Percentiles rank a stretch among this genome's conserved stretches.
phyloP scores from a whole-genome alignment of 2,113 vertebrate genomes.

The Pleuronectes platessa region DNA sequence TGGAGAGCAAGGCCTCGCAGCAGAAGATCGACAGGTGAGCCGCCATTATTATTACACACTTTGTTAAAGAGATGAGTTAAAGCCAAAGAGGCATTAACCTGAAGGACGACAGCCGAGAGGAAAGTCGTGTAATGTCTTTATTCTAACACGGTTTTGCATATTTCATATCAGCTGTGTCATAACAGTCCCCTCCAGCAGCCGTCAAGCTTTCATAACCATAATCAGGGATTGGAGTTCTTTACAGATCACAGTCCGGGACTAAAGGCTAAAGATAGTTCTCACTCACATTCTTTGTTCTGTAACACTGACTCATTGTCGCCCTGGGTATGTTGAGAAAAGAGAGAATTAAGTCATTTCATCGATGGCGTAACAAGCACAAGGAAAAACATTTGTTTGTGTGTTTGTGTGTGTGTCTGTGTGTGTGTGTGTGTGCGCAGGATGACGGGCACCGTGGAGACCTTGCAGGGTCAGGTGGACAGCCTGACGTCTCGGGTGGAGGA shows the following conservation, averaged over 20 bases:
- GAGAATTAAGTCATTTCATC: not conserved
- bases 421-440: conserved; percentile 79
- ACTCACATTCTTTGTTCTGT: conserved; percentile 6
- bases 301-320: conserved; percentile 21
- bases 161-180: not conserved
- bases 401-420: conserved; percentile 6
- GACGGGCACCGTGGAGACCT: conserved; percentile 89
- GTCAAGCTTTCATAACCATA: conserved; percentile 12
- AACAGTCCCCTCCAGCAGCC: not conserved
- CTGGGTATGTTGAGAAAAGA: not conserved
- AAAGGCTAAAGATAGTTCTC: conserved; percentile 12
- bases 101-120: not conserved
- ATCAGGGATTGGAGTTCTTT: conserved; percentile 18
- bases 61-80: not conserved
- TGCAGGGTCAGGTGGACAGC: conserved; percentile 93
- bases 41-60: not conserved
- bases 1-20: conserved; percentile 95
- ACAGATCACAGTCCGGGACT: conserved; percentile 30
- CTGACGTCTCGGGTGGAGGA: conserved; percentile 93
- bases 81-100: no score
- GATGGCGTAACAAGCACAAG: conserved; percentile 13
- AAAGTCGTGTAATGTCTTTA: not conserved
- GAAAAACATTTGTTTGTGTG: not conserved
- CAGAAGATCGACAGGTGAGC: conserved; percentile 95
- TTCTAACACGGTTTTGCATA: not conserved